Base-by-base conservation (phyloP, 1,140 invertebrate genomes). In the Melipona quadrifasciata region DNA sequence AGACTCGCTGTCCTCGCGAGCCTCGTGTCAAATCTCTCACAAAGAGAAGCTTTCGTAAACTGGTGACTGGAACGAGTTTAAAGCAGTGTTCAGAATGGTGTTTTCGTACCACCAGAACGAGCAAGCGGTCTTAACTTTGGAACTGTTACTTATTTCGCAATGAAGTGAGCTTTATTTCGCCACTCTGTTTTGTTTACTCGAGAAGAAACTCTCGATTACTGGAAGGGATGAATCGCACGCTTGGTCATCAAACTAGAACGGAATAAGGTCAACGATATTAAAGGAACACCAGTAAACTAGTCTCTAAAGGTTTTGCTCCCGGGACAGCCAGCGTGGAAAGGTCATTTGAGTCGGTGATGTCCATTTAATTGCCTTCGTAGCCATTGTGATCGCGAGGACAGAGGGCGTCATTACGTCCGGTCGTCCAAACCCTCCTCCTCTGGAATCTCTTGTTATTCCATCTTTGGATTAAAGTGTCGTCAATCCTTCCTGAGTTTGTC, bases 291-390 rank as follows among this genome's bases (percentile, higher is more conserved):
- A 64, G 53, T 47, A 31, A 76, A 4, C 27, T 16, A 17, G 24
- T 34, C n/a, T 55, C 17, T 8, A 76, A 82, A 82, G 71, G 72
- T 76, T 61, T 53, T 16, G 31, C 11, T 67, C 80, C 51, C 57
- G 53, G 17, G 51, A 47, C 51, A 27, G 31, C 4, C n/a, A 24
- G 24, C 31, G 47, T 39, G 47, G 31, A 82, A 82, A 82, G 72
- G 80, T 78, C 82, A 24, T 61, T 65, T 47, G 19, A 5, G 39
- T 31, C 24, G 19, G 19, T 14, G 65, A 71, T 78, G 64, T 71
- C 67, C 75, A 11, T 64, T 71, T 84, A 79, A 84, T 84, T 84
- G 57, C 16, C 67, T 17, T 27, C 0, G 53, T 10, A 1, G 17
- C 24, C 12, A 55, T 82, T 31, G 51, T 64, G 14, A 2, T 47